Evolutionary conservation across 2,113 vertebrate genomes (phyloP).

Genomic region (Dendrocopos noguchii): DNA sequence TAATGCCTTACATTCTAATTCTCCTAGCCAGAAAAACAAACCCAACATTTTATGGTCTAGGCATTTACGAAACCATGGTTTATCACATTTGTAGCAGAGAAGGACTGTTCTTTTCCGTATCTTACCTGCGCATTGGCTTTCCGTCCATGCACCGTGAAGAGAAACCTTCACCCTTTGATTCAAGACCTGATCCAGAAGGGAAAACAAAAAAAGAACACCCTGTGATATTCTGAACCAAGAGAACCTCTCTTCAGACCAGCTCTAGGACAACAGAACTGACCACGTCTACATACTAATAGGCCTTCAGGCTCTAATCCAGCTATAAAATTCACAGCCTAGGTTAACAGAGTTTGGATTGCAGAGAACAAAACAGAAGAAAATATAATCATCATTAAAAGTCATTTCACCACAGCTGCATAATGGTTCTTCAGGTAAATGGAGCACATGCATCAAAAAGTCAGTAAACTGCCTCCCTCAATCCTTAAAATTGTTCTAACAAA

Average conservation of each 20-base stretch:
- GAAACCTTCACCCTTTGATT: conserved; percentile 76
- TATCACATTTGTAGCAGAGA: not conserved
- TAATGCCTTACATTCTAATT: not conserved
- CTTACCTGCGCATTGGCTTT: conserved; percentile 98
- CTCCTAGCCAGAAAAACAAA: not conserved
- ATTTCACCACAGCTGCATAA: not conserved
- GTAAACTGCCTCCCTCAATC: not conserved
- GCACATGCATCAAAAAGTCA: not conserved
- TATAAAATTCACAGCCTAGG: not conserved
- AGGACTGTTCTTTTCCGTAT: not conserved
- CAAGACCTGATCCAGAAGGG: conserved; percentile 51
- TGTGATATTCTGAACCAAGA: not conserved
- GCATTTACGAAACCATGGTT: not conserved
- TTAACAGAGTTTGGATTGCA: not conserved
- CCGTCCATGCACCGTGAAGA: conserved; percentile 92
- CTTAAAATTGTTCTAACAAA: not conserved
- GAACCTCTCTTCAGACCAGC: not conserved
- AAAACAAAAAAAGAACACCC: not conserved
- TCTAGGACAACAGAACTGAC: not conserved
- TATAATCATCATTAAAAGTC: not conserved
- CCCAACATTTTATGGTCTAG: not conserved
- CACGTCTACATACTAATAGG: not conserved
- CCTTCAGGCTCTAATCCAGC: not conserved
- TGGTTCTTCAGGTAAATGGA: not conserved
- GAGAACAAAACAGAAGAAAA: conserved; percentile 6